phyloP scores from a whole-genome alignment of 2,888 invertebrate species.

The Perizoma affinitatum region DNA sequence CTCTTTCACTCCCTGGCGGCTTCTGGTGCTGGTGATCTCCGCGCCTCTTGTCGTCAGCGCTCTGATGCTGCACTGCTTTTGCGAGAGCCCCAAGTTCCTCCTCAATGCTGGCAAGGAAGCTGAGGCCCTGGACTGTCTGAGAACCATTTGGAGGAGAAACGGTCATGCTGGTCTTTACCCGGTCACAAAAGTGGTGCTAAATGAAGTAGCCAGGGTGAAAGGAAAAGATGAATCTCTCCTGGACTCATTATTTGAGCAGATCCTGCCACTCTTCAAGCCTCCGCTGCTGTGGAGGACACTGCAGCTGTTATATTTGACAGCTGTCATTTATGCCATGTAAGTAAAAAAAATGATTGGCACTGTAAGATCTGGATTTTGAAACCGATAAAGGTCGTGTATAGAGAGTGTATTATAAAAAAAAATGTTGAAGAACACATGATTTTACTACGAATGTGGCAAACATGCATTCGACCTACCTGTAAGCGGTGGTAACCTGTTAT shows the following conservation, averaged over 20 bases:
- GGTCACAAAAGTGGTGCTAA: constrained; percentile 43
- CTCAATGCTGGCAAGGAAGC: constrained; percentile 83
- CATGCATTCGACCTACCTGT: too few relatives aligned
- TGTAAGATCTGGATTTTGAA: too few relatives aligned
- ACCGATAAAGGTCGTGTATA: too few relatives aligned
- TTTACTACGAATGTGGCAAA: too few relatives aligned
- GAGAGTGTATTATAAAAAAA: too few relatives aligned
- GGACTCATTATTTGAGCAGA: constrained; percentile 71
- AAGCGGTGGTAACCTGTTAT: too few relatives aligned
- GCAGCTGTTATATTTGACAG: constrained; percentile 79
- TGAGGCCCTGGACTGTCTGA: constrained; percentile 83
- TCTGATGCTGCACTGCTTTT: constrained; percentile 76
- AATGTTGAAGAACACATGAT: too few relatives aligned
- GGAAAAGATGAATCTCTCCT: constrained; percentile 49
- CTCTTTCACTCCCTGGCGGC: constrained; percentile 53
- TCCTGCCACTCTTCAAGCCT: constrained; percentile 71
- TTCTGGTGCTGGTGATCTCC: constrained; percentile 58
- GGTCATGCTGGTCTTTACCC: constrained; percentile 51
- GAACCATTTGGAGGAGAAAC: constrained; percentile 81
- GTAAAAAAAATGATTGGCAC: constrained; percentile 32
- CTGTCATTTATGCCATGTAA: constrained; percentile 84
- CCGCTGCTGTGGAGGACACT: constrained; percentile 73
- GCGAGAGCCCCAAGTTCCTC: constrained; percentile 90
- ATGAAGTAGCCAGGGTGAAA: constrained; percentile 37
- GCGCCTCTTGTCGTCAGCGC: constrained; percentile 84